Conservation (phyloP, 1,140 invertebrate genomes). For the Lasioglossum albipes region DNA sequence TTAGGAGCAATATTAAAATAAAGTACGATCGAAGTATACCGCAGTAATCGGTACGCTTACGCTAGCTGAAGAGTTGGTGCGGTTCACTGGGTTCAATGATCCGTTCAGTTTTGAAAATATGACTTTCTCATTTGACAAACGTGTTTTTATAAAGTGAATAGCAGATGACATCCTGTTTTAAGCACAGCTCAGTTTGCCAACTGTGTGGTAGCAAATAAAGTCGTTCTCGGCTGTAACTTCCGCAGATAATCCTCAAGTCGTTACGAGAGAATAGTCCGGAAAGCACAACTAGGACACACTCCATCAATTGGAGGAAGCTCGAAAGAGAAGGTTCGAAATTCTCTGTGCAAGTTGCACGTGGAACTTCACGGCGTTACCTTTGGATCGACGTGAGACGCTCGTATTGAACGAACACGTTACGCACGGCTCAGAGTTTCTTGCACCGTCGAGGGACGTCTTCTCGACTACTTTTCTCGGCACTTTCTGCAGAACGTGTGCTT, state of each 20-base stretch:
- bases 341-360: neutral
- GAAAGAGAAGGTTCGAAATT: conserved; percentile 30
- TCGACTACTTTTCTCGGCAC: conserved; percentile 10
- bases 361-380: neutral
- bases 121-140: no score
- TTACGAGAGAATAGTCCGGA: conserved; percentile 23
- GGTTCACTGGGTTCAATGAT: no score
- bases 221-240: neutral
- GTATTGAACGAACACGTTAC: neutral
- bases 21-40: no score
- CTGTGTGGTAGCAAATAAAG: no score
- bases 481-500: conserved; percentile 8
- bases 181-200: no score
- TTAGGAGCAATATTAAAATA: no score
- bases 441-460: neutral
- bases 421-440: neutral
- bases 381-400: neutral
- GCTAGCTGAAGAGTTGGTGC: no score
- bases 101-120: no score
- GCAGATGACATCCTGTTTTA: neutral
- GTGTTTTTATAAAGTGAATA: no score
- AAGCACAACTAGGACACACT: conserved; percentile 17
- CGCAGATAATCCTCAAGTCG: conserved; percentile 29
- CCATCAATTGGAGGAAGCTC: conserved; percentile 33
- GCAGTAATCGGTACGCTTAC: no score